Evolutionary conservation across 2,797 vertebrate genomes (phyloP).

Genomic region (Carcharodon carcharias): DNA sequence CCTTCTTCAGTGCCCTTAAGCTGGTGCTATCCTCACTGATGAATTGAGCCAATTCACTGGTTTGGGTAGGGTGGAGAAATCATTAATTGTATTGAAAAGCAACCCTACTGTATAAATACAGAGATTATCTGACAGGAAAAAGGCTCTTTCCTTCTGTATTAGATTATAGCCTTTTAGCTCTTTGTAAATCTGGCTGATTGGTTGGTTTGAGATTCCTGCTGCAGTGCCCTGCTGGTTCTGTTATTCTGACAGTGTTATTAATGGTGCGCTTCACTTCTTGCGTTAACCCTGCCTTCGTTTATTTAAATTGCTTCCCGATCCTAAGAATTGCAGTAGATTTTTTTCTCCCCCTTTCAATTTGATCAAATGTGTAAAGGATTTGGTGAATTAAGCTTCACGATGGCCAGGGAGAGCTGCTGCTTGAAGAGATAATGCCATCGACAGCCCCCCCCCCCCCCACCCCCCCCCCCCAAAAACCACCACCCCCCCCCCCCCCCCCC

Average conservation of each 20-base stretch:
- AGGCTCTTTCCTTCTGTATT: not conserved
- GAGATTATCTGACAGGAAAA: conserved; percentile 22
- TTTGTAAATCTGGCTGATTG: not conserved
- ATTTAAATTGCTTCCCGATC: not conserved
- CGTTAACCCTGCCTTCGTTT: not conserved
- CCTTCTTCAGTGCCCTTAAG: not conserved
- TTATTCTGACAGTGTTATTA: not conserved
- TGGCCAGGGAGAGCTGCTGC: not conserved
- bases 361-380: not conserved
- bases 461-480: too few species aligned
- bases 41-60: not conserved
- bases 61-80: not conserved
- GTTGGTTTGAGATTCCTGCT: not conserved
- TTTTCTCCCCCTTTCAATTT: not conserved
- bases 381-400: not conserved
- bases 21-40: not conserved
- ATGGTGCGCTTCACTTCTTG: not conserved
- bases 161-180: not conserved
- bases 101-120: not conserved
- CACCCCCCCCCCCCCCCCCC: too few species aligned
- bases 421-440: not conserved
- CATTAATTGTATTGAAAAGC: not conserved
- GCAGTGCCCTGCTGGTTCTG: not conserved
- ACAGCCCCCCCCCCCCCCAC: too few species aligned
- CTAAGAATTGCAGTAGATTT: not conserved